Evolutionary conservation across 1,140 invertebrate genomes (phyloP).

Genomic region (Pogonomyrmex barbatus): DNA sequence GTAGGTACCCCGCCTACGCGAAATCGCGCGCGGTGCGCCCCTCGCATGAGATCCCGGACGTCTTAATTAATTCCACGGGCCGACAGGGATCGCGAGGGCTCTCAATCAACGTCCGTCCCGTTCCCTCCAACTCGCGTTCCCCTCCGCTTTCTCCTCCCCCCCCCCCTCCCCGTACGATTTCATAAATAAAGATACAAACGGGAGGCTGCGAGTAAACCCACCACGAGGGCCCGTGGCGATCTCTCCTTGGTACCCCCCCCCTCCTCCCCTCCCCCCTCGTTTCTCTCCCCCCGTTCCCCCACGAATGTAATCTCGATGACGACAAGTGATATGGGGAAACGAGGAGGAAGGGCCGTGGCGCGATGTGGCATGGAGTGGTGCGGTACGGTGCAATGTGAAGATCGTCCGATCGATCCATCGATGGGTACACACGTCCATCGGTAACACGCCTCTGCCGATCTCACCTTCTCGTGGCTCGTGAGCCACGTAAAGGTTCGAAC

Average conservation of each 20-base stretch:
- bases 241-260: constrained; percentile 43
- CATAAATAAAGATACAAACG: constrained; percentile 62
- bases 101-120: constrained; percentile 57
- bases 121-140: background rate
- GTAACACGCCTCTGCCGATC: constrained; percentile 76
- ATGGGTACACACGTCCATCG: constrained; percentile 68
- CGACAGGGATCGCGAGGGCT: constrained; percentile 50
- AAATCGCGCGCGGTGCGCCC: constrained; percentile 28
- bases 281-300: background rate
- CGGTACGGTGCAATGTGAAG: background rate
- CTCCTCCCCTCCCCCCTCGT: constrained; percentile 35
- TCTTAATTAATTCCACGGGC: constrained; percentile 50
- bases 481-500: constrained; percentile 51
- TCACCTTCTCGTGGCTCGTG: constrained; percentile 64
- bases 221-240: constrained; percentile 57
- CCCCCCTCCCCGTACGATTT: constrained; percentile 36
- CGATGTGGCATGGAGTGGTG: background rate
- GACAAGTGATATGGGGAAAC: constrained; percentile 47
- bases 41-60: constrained; percentile 31
- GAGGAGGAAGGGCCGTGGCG: background rate
- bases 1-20: background rate
- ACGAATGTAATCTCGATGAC: constrained; percentile 54
- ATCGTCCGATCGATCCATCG: constrained; percentile 58
- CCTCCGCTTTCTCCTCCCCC: background rate
- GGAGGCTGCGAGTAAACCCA: constrained; percentile 58